Evolutionary conservation across 2,797 vertebrate genomes (phyloP), one percentile per base, ranked within the genome.

Genomic region (Pseudochaenichthys georgianus): DNA sequence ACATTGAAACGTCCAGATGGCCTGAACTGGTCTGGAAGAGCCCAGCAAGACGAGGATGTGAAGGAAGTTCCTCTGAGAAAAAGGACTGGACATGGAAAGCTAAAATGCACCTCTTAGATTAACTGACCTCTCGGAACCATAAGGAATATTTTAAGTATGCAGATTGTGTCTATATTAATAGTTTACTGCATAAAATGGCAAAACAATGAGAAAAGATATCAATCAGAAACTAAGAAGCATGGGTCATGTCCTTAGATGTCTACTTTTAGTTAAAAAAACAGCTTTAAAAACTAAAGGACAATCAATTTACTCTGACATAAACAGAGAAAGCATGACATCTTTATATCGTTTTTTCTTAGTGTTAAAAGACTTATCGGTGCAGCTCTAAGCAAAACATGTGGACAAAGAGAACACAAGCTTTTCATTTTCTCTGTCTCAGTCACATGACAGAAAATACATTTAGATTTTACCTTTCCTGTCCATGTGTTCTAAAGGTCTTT

Each of bases 1-100:
- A 42, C 75, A 70, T 68, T 19, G 70, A 73, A 19, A 55, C 4
- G 68, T 67, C 82, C 80, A 85, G 83, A 85, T 87, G 87, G 88
- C 59, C 51, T 67, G 42, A 41, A 64, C 76, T 12, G 41, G 46
- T 67, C 52, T 46, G 64, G 47, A 58, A 15, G 54, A 68, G 59
- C 64, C 55, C 48, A 83, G 54, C n/a, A 65, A 75, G 42, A 69
- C n/a, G 60, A 73, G 11, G n/a, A 63, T 62, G 17, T 54, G 57
- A 52, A 64, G 46, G 42, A 77, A 16, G 54, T 23, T 57, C 59
- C 66, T 59, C 19, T 13, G 63, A 80, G 46, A 53, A 4, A 5
- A 47, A 50, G 51, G 52, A 63, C 19, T 59, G 23, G 62, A 79
- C 42, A 68, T 31, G 48, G 13, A 71, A 70, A 63, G 13, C 59